phyloP scores from a whole-genome alignment of 2,113 vertebrate species.

The Neotoma lepida region DNA sequence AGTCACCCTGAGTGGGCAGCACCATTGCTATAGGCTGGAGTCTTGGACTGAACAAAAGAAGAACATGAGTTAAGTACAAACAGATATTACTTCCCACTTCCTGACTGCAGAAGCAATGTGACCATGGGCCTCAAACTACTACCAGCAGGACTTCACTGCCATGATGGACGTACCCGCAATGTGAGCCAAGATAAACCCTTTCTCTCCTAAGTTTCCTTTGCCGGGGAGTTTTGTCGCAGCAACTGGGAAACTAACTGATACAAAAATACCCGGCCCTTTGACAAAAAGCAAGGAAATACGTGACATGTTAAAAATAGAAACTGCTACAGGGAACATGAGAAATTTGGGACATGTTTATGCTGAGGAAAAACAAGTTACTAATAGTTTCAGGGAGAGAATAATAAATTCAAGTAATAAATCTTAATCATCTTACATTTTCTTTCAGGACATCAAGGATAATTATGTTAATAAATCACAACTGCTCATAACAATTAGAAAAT shows the following conservation, averaged over 20 bases:
- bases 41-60: not conserved
- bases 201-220: not conserved
- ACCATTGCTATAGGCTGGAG: not conserved
- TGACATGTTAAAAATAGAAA: not conserved
- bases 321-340: not conserved
- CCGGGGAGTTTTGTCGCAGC: not conserved
- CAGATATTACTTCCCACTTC: not conserved
- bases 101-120: not conserved
- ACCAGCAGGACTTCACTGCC: not conserved
- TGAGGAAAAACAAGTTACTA: conserved; percentile 37
- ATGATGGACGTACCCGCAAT: not conserved
- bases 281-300: not conserved
- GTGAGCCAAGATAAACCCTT: not conserved
- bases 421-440: conserved; percentile 79
- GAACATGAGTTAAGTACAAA: not conserved
- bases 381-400: conserved; percentile 59
- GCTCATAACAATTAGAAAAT: conserved; percentile 39
- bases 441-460: conserved; percentile 78
- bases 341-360: not conserved
- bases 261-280: not conserved
- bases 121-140: not conserved
- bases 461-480: conserved; percentile 74
- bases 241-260: not conserved
- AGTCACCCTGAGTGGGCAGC: not conserved
- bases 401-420: conserved; percentile 69